phyloP scores from a whole-genome alignment of 2,113 vertebrate species.

The Heterotis niloticus region DNA sequence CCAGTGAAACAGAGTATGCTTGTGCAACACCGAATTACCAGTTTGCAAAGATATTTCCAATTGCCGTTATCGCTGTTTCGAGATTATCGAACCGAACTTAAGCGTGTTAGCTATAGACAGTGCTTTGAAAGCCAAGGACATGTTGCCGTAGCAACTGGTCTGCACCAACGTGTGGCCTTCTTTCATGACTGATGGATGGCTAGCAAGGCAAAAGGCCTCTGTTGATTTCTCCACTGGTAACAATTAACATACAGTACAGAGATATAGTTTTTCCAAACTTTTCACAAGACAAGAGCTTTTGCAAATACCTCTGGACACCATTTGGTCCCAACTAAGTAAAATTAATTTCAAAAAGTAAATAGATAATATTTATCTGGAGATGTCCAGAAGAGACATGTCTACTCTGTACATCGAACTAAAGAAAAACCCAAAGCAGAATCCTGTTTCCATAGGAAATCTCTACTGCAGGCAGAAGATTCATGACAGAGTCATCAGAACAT shows the following conservation, averaged over 20 bases:
- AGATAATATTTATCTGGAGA: constrained; percentile 57
- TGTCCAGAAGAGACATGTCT: constrained; percentile 67
- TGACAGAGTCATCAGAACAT: constrained; percentile 63
- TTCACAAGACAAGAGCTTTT: constrained; percentile 52
- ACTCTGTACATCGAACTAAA: constrained; percentile 77
- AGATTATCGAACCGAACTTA: constrained; percentile 49
- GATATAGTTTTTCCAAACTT: constrained; percentile 65
- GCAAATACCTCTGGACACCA: constrained; percentile 53
- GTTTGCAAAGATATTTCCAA: constrained; percentile 26
- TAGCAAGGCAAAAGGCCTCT: constrained; percentile 63
- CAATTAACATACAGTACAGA: constrained; percentile 72
- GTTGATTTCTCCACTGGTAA: constrained; percentile 68
- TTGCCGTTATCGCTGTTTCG: constrained; percentile 52
- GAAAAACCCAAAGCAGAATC: constrained; percentile 72
- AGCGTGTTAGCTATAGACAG: constrained; percentile 49
- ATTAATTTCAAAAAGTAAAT: constrained; percentile 59
- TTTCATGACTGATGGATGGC: constrained; percentile 53
- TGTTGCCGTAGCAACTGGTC: constrained; percentile 34
- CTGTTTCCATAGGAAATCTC: constrained; percentile 77
- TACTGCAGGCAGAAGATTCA: constrained; percentile 72
- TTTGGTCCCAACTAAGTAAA: constrained; percentile 49
- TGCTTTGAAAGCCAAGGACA: constrained; percentile 42
- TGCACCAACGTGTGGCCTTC: constrained; percentile 36
- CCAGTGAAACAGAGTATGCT: background rate
- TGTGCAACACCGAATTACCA: background rate